These are phyloP conservation scores for Anas georgica DNA, from an alignment of 2,797 vertebrate species.

Conservation along the genomic window DNA sequence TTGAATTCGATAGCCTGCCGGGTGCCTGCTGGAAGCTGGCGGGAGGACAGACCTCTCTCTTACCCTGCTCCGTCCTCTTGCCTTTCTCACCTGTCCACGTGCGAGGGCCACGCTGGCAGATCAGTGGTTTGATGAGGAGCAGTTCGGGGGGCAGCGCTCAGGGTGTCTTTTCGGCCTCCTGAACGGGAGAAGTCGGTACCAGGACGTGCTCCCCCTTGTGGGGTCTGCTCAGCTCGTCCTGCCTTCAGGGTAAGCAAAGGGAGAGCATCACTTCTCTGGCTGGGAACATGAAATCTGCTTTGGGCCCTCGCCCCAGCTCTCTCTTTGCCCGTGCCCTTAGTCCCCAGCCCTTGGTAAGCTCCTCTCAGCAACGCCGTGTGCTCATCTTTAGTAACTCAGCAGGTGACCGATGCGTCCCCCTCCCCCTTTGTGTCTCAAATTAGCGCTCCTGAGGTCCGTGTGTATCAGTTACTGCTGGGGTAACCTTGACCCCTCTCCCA, in stretches of 20 bases:
- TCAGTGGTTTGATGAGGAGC: background rate
- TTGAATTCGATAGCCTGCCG: constrained; percentile 59
- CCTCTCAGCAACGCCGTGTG: background rate
- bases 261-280: background rate
- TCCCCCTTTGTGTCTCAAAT: constrained; percentile 56
- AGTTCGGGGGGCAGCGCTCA: background rate
- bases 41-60: background rate
- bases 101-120: background rate
- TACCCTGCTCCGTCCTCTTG: background rate
- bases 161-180: background rate
- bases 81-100: constrained; percentile 24
- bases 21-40: constrained; percentile 24
- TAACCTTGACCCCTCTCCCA: constrained; percentile 65
- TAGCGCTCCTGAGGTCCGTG: constrained; percentile 51
- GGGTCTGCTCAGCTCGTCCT: background rate
- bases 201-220: background rate
- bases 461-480: constrained; percentile 56
- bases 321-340: background rate
- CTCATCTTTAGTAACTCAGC: constrained; percentile 50
- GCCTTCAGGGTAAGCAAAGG: background rate
- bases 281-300: background rate
- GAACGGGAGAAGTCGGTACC: background rate
- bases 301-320: background rate
- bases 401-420: constrained; percentile 34
- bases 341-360: background rate